Base-by-base conservation (phyloP, 92 coral and sea anemone species). In the Isaurus tuberculatus region DNA sequence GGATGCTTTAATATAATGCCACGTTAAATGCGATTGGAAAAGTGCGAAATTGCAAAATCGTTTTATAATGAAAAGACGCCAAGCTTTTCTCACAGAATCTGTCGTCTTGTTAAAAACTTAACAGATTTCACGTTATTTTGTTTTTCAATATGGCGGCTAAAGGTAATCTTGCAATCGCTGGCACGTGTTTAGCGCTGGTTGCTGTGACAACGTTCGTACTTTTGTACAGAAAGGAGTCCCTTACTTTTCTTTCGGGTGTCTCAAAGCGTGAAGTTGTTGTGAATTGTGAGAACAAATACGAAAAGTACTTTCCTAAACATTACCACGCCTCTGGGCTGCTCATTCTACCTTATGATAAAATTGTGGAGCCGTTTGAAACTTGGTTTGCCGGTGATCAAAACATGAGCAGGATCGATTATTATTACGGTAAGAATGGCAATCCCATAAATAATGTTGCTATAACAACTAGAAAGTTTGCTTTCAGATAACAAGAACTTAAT, bases 351-450 rank as follows among this genome's bases (percentile, higher is more conserved):
- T 96, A 83, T 80, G 99, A 96, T 68, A 92, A 87, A 48, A 96
- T 96, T 44, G 93, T 86, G 26, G 99, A 96, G 66, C 99, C 99
- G 19, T 96, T 96, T 31, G 99, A 96, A 83, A 97, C 94, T 26
- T 96, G 99, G 99, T 96, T 90, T 72, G 99, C 99, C 0, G 99
- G 99, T 32, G 96, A 94, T 31, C 26, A 84, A 26, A 88, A 94
- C 75, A 94, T 89, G 98, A 96, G 99, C 79, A 75, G 99, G 75
- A 96, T 94, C 6, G 99, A 96, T 69, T 96, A 96, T 85, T 96
- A 96, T 67, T 75, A 96, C 77, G 99, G 99, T 96, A 86, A 49
- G 98, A 57, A 9, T 8, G n/a, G n/a, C n/a, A 22, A 22, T 4
- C 17, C 17, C 6, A 20, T 34, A n/a, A n/a, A 53, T 32, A 13